Evolutionary conservation across 2,888 invertebrate species (phyloP), one percentile per base, ranked within the genome.

Genomic region (Philereme vetulata): DNA sequence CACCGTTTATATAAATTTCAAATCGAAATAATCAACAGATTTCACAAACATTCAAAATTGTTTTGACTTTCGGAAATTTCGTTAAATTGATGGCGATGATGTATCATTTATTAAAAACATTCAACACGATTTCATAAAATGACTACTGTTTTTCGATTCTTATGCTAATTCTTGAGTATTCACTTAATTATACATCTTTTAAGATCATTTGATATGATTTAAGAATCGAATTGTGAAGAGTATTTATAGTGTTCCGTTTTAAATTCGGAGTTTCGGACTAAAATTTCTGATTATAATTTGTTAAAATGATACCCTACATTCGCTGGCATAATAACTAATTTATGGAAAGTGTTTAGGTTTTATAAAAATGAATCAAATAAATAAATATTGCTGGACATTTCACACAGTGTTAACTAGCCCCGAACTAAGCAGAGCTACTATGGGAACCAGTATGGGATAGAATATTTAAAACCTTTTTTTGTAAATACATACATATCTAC

Each of bases 111-210:
- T 44, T 38, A 67, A 69, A 70, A 65, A 58, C 64, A 72, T 68
- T 67, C 68, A 66, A 75, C 74, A 75, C 69, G 65, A 61, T 61
- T 70, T 75, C 75, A 76, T 80, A 76, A 71, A 73, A 70, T 64
- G 77, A 71, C 82, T 83, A 78, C 84, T 74, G 82, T 84, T 82
- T 71, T 72, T 66, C 42, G 63, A 72, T 72, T 70, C 65, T 71
- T 69, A 54, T 70, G 67, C 54, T 54, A 67, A 67, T 64, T 56
- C 4, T 9, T 3, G 40, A 53, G 67, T 70, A 65, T 71, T 66
- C 56, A 53, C 45, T 53, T 57, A 62, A 62, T 62, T 53, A 62
- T 56, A 49, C 43, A 51, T 50, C 33, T 62, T 61, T 51, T 9
- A 56, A 45, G 56, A 49, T 53, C 40, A 53, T 56, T 60, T 60